Evolutionary conservation across 1,140 invertebrate species (phyloP).

Genomic region (Lepidurus arcticus): DNA sequence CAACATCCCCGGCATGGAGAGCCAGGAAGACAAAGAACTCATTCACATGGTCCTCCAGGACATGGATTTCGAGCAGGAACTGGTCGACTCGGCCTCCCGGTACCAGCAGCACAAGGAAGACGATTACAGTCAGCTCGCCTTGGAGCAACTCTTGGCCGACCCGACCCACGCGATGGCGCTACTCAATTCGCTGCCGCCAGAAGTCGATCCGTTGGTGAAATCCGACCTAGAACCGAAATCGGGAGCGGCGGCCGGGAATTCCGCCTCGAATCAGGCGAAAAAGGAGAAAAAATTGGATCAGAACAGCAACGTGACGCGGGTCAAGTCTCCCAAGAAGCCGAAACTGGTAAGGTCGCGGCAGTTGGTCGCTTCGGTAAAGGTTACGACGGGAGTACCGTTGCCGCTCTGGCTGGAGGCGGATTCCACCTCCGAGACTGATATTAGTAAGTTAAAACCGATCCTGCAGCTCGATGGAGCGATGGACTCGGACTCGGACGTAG

Average conservation of each 20-base stretch:
- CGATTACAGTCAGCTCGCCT: slow-evolving; percentile 25
- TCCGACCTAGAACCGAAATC: not conserved
- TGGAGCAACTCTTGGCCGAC: slow-evolving; percentile 30
- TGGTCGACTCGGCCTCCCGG: slow-evolving; percentile 25
- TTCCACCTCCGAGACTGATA: not conserved
- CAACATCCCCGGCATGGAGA: slow-evolving; percentile 34
- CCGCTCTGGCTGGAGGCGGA: not conserved
- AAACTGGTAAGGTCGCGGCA: slow-evolving; percentile 9
- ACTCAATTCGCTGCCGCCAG: slow-evolving; percentile 24
- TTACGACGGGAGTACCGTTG: slow-evolving; percentile 16
- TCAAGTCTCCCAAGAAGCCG: not conserved
- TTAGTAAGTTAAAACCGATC: slow-evolving; percentile 42
- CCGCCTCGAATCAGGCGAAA: not conserved
- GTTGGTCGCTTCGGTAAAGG: slow-evolving; percentile 26
- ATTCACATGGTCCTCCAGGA: slow-evolving; percentile 34
- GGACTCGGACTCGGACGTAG: slow-evolving; percentile 46
- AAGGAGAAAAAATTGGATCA: slow-evolving; percentile 26
- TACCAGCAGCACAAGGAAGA: slow-evolving; percentile 16
- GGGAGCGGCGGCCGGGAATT: not conserved
- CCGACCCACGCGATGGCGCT: slow-evolving; percentile 30
- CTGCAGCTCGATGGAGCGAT: slow-evolving; percentile 59
- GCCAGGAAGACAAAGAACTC: slow-evolving; percentile 31
- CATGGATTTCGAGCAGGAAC: slow-evolving; percentile 32
- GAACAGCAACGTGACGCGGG: slow-evolving; percentile 27
- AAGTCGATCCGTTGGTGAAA: slow-evolving; percentile 10